Evolutionary conservation across 2,113 vertebrate genomes (phyloP).

Genomic region (Prochilodus magdalenae): DNA sequence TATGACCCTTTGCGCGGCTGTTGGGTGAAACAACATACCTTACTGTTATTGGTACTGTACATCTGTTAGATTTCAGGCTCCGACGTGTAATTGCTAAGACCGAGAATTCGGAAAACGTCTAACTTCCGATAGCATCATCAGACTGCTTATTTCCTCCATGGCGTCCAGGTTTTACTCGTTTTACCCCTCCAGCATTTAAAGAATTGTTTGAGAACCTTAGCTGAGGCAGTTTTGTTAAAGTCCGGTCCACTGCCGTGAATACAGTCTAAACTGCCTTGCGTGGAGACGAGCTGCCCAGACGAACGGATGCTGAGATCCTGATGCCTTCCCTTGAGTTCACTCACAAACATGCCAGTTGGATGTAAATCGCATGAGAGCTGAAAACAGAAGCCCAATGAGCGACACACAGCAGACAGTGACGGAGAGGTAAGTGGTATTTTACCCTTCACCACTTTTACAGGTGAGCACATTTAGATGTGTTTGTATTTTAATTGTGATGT

Average conservation of each 20-base stretch:
- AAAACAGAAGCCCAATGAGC: constrained; percentile 95
- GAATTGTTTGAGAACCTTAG: neutral
- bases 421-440: constrained; percentile 85
- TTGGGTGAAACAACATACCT: no score
- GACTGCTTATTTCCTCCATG: no score
- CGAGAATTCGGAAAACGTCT: no score
- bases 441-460: neutral
- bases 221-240: neutral
- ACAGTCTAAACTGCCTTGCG: neutral
- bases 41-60: no score
- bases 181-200: neutral
- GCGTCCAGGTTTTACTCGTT: no score
- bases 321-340: constrained; percentile 66
- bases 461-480: neutral
- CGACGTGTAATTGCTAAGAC: no score
- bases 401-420: constrained; percentile 94
- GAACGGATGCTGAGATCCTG: constrained; percentile 49
- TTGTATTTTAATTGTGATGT: no score
- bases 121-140: no score
- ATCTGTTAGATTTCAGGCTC: no score
- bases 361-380: constrained; percentile 80
- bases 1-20: no score
- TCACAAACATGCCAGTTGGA: constrained; percentile 89
- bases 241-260: neutral
- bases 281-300: neutral